These are phyloP conservation scores for Podarcis raffonei DNA, from an alignment of 2,113 vertebrate species.

Conservation along the genomic window DNA sequence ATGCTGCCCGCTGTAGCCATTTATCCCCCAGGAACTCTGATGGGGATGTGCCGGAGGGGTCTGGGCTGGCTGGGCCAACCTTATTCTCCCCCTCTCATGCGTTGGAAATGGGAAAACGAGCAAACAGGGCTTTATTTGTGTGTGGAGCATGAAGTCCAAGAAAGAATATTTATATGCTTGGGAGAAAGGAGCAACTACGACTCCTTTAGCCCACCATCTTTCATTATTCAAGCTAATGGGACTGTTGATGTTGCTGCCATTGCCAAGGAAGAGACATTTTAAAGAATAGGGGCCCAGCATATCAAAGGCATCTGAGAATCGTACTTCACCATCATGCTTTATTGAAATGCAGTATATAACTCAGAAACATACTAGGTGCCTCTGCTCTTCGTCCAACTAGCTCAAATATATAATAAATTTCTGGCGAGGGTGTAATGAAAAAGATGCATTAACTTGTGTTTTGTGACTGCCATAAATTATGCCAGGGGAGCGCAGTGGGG, in stretches of 20 bases:
- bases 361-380: conserved; percentile 22
- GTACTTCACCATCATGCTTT: background rate
- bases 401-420: conserved; percentile 40
- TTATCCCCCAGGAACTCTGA: background rate
- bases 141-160: background rate
- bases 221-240: conserved; percentile 16
- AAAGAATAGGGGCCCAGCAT: background rate
- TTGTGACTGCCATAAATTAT: conserved; percentile 44
- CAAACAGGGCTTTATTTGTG: background rate
- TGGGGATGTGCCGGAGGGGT: background rate
- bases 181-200: background rate
- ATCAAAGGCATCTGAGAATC: conserved; percentile 2
- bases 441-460: conserved; percentile 39
- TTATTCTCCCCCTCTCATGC: background rate
- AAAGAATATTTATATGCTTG: background rate
- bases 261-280: background rate
- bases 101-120: background rate
- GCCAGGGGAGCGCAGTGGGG: background rate
- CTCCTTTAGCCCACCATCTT: background rate
- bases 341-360: conserved; percentile 37
- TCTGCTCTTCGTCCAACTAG: conserved; percentile 22
- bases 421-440: conserved; percentile 35
- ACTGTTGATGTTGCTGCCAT: background rate
- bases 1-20: background rate
- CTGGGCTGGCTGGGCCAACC: background rate